phyloP scores from a whole-genome alignment of 2,113 vertebrate genomes.

The Sitta europaea region DNA sequence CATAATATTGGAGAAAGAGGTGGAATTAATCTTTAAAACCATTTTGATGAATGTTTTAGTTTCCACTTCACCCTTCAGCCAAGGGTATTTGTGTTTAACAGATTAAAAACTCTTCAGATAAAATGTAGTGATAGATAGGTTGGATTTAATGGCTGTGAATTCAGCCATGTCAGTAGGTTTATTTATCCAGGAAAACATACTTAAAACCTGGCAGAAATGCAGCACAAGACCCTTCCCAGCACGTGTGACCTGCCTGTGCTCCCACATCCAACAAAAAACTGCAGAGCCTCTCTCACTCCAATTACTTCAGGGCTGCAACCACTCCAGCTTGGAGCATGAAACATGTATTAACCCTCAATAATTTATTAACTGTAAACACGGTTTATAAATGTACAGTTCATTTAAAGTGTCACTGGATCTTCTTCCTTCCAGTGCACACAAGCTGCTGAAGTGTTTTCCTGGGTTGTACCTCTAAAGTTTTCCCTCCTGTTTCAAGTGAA shows the following conservation, averaged over 20 bases:
- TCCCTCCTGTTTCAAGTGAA: background rate
- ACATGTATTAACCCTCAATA: background rate
- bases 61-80: background rate
- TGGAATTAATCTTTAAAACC: background rate
- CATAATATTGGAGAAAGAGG: background rate
- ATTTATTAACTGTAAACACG: background rate
- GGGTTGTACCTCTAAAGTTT: background rate
- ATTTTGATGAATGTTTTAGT: background rate
- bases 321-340: background rate
- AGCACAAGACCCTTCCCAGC: background rate
- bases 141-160: background rate
- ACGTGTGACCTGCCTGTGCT: background rate
- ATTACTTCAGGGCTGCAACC: background rate
- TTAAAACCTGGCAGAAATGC: background rate
- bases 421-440: background rate
- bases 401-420: background rate
- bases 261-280: accelerated
- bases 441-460: background rate
- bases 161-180: background rate
- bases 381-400: background rate
- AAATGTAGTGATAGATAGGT: background rate
- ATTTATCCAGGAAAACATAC: background rate
- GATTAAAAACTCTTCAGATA: background rate
- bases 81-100: background rate
- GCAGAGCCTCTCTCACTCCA: background rate